phyloP scores from a whole-genome alignment of 2,888 invertebrate genomes.

The Pachycephus smyrnensis region DNA sequence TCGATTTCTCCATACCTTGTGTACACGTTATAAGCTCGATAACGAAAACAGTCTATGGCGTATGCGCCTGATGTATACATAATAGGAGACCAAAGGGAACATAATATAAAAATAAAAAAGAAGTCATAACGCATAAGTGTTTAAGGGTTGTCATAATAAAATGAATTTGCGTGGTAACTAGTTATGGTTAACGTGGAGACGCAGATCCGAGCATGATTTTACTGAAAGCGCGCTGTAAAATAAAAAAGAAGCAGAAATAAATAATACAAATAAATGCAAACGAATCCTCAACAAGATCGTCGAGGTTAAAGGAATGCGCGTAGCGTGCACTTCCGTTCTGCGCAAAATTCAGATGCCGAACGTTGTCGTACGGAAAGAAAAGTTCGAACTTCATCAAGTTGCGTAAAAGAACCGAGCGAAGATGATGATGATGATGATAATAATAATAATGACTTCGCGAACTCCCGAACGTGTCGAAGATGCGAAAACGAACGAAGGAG shows the following conservation, averaged over 20 bases:
- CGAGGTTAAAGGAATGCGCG: background rate
- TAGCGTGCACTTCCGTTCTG: background rate
- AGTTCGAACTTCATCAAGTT: background rate
- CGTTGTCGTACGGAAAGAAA: background rate
- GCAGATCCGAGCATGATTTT: constrained; percentile 8
- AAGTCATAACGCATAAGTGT: background rate
- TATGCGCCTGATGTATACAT: background rate
- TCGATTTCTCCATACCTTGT: constrained; percentile 36
- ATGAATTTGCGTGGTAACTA: background rate
- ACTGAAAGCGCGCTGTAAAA: constrained; percentile 45
- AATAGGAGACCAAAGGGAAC: constrained; percentile 21
- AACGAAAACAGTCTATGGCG: constrained; percentile 1
- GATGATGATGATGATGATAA: background rate
- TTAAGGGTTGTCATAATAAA: background rate
- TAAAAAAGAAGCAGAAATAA: constrained; percentile 32
- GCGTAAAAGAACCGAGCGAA: background rate
- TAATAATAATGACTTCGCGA: background rate
- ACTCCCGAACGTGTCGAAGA: background rate
- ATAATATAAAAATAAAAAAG: constrained; percentile 24
- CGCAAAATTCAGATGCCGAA: background rate
- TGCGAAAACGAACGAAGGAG: background rate
- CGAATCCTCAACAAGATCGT: background rate
- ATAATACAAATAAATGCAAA: constrained; percentile 20
- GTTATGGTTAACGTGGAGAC: background rate
- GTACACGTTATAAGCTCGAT: constrained; percentile 21